Evolutionary conservation across 1,140 invertebrate species (phyloP).

Genomic region (Elysia chlorotica): DNA sequence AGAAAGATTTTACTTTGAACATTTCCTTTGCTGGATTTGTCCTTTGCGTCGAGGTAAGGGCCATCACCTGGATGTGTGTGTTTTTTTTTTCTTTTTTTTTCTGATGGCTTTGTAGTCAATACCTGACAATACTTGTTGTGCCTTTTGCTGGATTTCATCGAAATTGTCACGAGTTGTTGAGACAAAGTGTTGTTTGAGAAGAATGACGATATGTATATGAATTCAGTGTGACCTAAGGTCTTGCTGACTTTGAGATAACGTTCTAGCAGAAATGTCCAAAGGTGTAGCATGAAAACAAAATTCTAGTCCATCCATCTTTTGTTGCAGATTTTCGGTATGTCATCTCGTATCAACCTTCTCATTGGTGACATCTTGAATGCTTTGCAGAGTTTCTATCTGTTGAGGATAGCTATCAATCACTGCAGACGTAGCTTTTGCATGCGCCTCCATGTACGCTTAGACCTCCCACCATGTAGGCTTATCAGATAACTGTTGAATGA

Average conservation of each 20-base stretch:
- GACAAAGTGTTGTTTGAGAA: background rate
- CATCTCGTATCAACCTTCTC: background rate
- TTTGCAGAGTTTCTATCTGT: background rate
- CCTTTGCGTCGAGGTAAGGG: background rate
- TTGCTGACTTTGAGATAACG: background rate
- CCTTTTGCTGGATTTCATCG: background rate
- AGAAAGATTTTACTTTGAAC: background rate
- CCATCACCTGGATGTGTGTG: background rate
- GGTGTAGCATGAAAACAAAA: background rate
- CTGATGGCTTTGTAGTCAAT: background rate
- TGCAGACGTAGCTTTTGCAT: background rate
- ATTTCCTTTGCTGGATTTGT: background rate
- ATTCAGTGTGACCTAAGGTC: background rate
- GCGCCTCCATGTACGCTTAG: no score
- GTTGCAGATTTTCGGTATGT: background rate
- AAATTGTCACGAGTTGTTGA: background rate
- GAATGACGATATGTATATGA: background rate
- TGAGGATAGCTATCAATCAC: background rate
- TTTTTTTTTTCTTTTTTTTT: no score
- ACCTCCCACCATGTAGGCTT: background rate
- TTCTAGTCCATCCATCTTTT: background rate
- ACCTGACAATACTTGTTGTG: background rate
- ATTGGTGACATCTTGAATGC: background rate
- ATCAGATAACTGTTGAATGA: background rate
- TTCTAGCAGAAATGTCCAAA: background rate